These are phyloP conservation scores for Saguinus imperator DNA, from an alignment of 2,113 vertebrate species.

Conservation along the genomic window DNA sequence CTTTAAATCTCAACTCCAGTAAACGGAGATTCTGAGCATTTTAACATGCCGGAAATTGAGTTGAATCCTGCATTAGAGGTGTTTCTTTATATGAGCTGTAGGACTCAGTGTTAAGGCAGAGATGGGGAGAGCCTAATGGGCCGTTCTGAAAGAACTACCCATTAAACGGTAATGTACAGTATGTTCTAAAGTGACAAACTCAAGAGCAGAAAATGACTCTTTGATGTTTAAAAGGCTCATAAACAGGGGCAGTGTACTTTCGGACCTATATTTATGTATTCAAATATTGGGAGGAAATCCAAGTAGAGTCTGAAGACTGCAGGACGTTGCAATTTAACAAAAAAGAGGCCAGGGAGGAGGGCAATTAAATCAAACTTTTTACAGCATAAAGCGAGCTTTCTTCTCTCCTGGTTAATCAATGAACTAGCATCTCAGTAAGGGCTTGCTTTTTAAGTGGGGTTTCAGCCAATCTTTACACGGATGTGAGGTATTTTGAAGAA, in stretches of 20 bases:
- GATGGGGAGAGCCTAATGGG: not conserved
- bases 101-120: not conserved
- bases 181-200: conserved; percentile 61
- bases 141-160: not conserved
- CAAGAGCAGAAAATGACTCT: conserved; percentile 64
- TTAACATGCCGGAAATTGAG: not conserved
- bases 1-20: not conserved
- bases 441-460: not conserved
- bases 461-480: conserved; percentile 37
- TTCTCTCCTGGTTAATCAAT: conserved; percentile 33
- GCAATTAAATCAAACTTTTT: conserved; percentile 26
- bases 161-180: conserved; percentile 55
- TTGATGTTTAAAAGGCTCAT: conserved; percentile 76
- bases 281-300: conserved; percentile 58
- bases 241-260: conserved; percentile 44
- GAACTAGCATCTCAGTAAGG: not conserved
- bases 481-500: not conserved
- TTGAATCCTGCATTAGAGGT: not conserved
- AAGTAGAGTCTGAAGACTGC: conserved; percentile 28
- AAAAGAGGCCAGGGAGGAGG: conserved; percentile 8
- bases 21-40: not conserved
- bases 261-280: conserved; percentile 69
- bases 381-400: not conserved
- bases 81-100: not conserved
- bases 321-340: conserved; percentile 43